Percentiles rank a stretch among this genome's conserved stretches.
phyloP scores from a whole-genome alignment of 2,797 vertebrate genomes.

The Steatocranus sp. region DNA sequence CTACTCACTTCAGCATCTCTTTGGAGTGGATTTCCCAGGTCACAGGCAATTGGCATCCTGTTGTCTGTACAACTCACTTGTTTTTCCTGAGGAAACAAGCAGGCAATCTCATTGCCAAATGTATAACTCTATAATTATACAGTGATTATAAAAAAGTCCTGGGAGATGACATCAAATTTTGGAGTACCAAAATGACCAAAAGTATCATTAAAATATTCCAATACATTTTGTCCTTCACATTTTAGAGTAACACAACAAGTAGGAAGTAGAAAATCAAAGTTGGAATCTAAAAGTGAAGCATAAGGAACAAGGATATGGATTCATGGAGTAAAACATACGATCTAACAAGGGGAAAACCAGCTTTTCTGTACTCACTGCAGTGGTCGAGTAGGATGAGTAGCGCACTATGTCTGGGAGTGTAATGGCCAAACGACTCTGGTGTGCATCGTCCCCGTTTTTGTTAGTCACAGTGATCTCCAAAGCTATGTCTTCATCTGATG shows the following conservation, averaged over 20 bases:
- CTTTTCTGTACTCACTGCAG: conserved; percentile 17
- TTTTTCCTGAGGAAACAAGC: conserved; percentile 65
- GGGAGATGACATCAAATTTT: not conserved
- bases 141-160: not conserved
- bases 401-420: conserved; percentile 81
- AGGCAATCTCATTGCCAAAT: not conserved
- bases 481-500: conserved; percentile 84
- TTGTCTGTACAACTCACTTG: conserved; percentile 79
- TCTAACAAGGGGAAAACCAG: not conserved
- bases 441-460: conserved; percentile 84
- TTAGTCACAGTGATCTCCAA: conserved; percentile 88
- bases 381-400: conserved; percentile 58
- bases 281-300: not conserved
- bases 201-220: not conserved
- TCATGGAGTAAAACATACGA: not conserved
- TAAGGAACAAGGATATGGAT: not conserved
- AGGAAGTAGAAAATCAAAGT: not conserved
- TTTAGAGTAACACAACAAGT: not conserved
- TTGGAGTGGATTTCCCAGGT: conserved; percentile 89
- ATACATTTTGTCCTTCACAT: not conserved
- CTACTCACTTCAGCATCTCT: conserved; percentile 84
- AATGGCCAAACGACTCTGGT: conserved; percentile 79
- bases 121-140: not conserved
- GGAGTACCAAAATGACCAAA: not conserved
- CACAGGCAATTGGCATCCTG: conserved; percentile 81